Base-by-base conservation (phyloP, 37 sponge, comb jelly and placozoan species). In the Ianthella basta region DNA sequence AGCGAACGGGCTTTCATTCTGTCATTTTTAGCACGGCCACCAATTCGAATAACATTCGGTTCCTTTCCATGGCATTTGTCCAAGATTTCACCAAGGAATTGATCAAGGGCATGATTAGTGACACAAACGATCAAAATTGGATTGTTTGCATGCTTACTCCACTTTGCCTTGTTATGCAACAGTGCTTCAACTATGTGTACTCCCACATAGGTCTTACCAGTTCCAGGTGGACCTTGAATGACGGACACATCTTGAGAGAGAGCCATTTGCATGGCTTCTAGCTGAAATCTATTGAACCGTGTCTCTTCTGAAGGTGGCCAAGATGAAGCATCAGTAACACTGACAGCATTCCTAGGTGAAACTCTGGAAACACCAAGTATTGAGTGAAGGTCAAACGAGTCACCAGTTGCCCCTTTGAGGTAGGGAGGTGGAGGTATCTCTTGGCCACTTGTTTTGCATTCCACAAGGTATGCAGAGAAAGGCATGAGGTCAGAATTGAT, bases 161-260 rank as follows among this genome's bases (percentile, higher is more conserved):
- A 96, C 6, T 83, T 65, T 14, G 12, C 29, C 0, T 85, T 74
- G 59, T 97, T 92, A 0, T 37, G 8, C 1, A 92, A 64, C 0
- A 94, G 77, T 35, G 86, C 73, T 40, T 94, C 84, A 0, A 92
- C 89, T 18, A 95, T 77, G 34, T 94, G 91, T 12, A 88, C 41
- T 15, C 98, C 98, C 78, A 97, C 83, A 70, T 72, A 91, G 8
- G 98, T 95, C 83, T 97, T 97, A 0, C 98, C 98, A 37, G 96
- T 97, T 5, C 98, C 98, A 21, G 98, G 98, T 21, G 98, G 98
- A 34, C 98, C 98, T 84, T 97, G 98, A 56, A 98, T 95, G 20
- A 98, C 64, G 21, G 95, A 83, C 3, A 97, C 12, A 65, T 94
- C 92, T 56, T 91, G 91, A 54, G 85, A 85, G 29, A 97, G 82